Percentiles rank a stretch among this genome's conserved stretches.
Conservation (phyloP, 2,888 invertebrate genomes). For the Caenorhabditis drosophilae region DNA sequence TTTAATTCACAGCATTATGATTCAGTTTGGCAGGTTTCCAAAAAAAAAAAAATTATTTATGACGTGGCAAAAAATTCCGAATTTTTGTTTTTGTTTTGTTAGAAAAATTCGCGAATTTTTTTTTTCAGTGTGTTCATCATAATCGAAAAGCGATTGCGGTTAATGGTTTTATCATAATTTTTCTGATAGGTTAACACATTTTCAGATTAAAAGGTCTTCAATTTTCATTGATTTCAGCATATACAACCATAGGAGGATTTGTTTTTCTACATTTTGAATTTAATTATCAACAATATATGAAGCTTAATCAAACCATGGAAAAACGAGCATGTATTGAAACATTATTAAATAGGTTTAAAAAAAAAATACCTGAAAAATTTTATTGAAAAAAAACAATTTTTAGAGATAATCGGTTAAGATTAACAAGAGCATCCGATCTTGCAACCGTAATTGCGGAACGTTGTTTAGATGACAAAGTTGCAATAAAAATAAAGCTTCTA, state of each 20-base stretch:
- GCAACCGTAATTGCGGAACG: constrained; percentile 41
- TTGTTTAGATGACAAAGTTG: constrained; percentile 34
- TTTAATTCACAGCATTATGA: constrained; percentile 32
- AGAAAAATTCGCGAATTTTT: not conserved
- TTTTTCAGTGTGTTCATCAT: constrained; percentile 46
- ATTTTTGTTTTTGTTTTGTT: not conserved
- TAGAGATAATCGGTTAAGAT: constrained; percentile 23
- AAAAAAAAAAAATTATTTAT: not conserved
- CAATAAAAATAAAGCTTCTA: not conserved
- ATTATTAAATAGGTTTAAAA: constrained; percentile 35
- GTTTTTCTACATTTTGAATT: constrained; percentile 62
- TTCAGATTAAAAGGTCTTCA: too few relatives aligned
- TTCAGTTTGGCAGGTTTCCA: constrained; percentile 27
- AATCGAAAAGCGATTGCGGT: constrained; percentile 47
- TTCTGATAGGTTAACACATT: too few relatives aligned
- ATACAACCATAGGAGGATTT: constrained; percentile 63
- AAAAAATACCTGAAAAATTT: too few relatives aligned
- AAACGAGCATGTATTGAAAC: constrained; percentile 43
- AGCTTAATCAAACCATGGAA: constrained; percentile 41
- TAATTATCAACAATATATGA: constrained; percentile 43
- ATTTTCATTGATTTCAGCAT: too few relatives aligned
- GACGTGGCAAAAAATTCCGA: not conserved
- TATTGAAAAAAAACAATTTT: not conserved
- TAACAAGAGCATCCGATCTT: constrained; percentile 38
- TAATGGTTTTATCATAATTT: constrained; percentile 48